Conservation (phyloP, 92 coral and sea anemone species). For the Zoanthus solanderi region DNA sequence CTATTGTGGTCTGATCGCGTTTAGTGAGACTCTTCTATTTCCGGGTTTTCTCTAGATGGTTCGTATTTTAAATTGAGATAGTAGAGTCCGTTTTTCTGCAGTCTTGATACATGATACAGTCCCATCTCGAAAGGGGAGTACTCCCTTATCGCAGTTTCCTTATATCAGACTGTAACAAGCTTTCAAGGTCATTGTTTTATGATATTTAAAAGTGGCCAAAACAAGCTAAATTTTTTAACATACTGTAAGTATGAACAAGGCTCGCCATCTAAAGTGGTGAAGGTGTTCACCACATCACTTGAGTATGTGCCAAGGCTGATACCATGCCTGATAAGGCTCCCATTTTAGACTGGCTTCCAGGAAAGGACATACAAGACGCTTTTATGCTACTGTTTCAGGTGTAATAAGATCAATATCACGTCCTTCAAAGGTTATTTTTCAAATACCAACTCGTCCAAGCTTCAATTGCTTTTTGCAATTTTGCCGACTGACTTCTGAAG, state of each 20-base stretch:
- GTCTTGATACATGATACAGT: conserved; percentile 5
- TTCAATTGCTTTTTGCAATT: no score
- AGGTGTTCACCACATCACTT: neutral
- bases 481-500: no score
- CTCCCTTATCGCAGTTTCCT: neutral
- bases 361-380: conserved; percentile 12
- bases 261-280: conserved; percentile 1
- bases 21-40: conserved; percentile 16
- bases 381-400: neutral
- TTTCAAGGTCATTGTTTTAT: neutral
- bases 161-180: neutral
- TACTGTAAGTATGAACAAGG: conserved; percentile 1
- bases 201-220: neutral
- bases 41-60: neutral
- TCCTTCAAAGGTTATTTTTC: no score
- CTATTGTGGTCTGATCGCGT: neutral
- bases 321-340: conserved; percentile 26
- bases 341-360: conserved; percentile 33
- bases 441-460: no score
- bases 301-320: neutral
- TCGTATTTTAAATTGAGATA: neutral
- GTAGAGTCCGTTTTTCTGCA: neutral
- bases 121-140: conserved; percentile 2
- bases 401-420: neutral
- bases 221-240: neutral